Evolutionary conservation across 2,888 invertebrate genomes (phyloP).

Genomic region (Selenia dentaria): DNA sequence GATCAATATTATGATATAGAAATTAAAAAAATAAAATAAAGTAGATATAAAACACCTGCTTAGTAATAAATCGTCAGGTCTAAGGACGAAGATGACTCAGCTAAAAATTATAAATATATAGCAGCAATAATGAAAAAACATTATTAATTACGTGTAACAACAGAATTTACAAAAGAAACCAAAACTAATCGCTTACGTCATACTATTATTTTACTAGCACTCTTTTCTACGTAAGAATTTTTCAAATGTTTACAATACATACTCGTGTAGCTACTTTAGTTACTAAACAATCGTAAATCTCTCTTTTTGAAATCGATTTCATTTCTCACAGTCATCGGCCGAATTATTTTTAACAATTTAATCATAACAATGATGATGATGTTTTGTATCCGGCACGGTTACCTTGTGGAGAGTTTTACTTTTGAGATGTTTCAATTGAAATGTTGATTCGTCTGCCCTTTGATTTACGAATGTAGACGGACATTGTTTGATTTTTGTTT

Average conservation of each 20-base stretch:
- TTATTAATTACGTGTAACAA: too few relatives aligned
- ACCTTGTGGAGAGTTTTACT: background rate
- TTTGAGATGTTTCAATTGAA: slow-evolving; percentile 11
- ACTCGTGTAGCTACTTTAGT: slow-evolving; percentile 3
- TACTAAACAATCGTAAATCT: slow-evolving; percentile 19
- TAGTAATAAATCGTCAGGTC: too few relatives aligned
- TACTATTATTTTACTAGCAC: too few relatives aligned
- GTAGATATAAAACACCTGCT: too few relatives aligned
- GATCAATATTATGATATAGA: too few relatives aligned
- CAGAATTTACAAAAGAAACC: too few relatives aligned
- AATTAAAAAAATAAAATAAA: too few relatives aligned
- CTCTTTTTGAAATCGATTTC: slow-evolving; percentile 15
- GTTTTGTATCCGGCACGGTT: slow-evolving; percentile 5
- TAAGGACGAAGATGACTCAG: too few relatives aligned
- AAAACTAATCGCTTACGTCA: too few relatives aligned
- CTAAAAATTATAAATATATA: too few relatives aligned
- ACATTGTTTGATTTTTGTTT: background rate
- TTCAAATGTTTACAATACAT: background rate
- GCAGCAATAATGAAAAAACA: too few relatives aligned
- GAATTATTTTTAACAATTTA: slow-evolving; percentile 21
- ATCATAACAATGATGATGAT: slow-evolving; percentile 12
- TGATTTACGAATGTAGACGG: background rate
- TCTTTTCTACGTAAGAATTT: background rate
- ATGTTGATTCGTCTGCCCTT: slow-evolving; percentile 3
- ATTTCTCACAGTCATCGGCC: slow-evolving; percentile 16